Evolutionary conservation across 2,113 vertebrate genomes (phyloP).

Genomic region (Heterochromis multidens): DNA sequence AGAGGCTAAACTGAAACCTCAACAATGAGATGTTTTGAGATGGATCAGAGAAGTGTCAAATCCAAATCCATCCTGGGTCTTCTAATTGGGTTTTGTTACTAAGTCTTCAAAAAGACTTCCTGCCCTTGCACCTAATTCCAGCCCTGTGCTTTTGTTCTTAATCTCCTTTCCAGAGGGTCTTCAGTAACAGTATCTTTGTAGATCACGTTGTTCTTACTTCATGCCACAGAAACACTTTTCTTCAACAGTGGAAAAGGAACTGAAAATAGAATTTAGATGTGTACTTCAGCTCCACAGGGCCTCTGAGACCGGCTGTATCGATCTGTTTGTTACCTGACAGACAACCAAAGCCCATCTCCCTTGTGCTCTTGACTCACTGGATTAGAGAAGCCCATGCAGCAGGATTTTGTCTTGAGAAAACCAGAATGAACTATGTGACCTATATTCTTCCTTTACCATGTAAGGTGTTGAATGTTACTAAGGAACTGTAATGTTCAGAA

Average conservation of each 20-base stretch:
- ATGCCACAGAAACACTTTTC: neutral
- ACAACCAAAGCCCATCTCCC: constrained; percentile 8
- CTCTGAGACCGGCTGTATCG: constrained; percentile 31
- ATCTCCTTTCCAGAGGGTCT: neutral
- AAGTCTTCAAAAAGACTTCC: neutral
- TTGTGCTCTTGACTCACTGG: neutral
- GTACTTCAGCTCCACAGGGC: neutral
- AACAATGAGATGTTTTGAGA: neutral
- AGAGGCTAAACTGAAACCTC: neutral
- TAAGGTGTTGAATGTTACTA: neutral
- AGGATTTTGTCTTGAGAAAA: neutral
- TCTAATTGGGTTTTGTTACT: neutral
- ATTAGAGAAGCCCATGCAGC: neutral
- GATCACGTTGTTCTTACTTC: neutral
- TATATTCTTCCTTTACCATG: neutral
- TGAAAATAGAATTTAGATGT: constrained; percentile 26
- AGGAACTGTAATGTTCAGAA: neutral
- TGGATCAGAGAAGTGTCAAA: neutral
- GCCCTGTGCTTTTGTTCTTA: neutral
- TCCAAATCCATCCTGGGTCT: neutral
- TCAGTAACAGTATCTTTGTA: neutral
- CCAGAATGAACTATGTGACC: constrained; percentile 6
- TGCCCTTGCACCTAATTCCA: neutral
- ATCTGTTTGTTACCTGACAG: constrained; percentile 34
- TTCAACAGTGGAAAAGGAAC: neutral